Evolutionary conservation across 2,113 vertebrate genomes (phyloP).

Genomic region (Dipodomys ordii): DNA sequence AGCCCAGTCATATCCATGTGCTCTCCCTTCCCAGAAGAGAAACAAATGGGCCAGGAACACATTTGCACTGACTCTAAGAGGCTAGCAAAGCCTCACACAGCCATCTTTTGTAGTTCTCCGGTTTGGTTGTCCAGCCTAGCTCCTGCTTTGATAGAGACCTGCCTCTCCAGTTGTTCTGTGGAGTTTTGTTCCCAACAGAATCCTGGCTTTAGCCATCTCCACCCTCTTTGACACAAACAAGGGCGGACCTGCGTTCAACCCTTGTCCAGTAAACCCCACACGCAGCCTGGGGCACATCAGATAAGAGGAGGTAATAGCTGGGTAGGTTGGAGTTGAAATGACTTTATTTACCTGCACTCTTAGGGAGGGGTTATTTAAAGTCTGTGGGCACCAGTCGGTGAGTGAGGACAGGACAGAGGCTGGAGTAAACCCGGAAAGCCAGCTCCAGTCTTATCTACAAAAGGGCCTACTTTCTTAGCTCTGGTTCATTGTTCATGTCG

Average conservation of each 20-base stretch:
- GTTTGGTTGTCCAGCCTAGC: background rate
- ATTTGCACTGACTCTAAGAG: background rate
- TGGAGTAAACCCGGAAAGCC: background rate
- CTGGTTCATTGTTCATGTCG: background rate
- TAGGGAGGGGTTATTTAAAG: slow-evolving; percentile 20
- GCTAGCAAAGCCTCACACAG: background rate
- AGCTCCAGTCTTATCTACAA: background rate
- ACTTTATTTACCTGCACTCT: slow-evolving; percentile 12
- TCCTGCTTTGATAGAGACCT: background rate
- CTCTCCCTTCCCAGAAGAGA: slow-evolving; percentile 22
- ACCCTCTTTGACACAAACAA: slow-evolving; percentile 32
- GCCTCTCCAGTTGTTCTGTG: background rate
- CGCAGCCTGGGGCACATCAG: slow-evolving; percentile 58
- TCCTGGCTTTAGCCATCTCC: background rate
- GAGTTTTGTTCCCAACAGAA: background rate
- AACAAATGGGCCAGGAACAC: slow-evolving; percentile 1
- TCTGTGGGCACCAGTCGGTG: background rate
- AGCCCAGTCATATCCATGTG: background rate
- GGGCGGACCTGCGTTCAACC: slow-evolving; percentile 16
- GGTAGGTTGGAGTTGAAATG: background rate
- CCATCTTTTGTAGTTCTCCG: background rate
- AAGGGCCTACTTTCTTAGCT: background rate
- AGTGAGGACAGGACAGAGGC: background rate
- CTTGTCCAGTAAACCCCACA: slow-evolving; percentile 26
- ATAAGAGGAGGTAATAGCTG: slow-evolving; percentile 49